Evolutionary conservation across 2,888 invertebrate genomes (phyloP).

Genomic region (Mimachlamys varia): DNA sequence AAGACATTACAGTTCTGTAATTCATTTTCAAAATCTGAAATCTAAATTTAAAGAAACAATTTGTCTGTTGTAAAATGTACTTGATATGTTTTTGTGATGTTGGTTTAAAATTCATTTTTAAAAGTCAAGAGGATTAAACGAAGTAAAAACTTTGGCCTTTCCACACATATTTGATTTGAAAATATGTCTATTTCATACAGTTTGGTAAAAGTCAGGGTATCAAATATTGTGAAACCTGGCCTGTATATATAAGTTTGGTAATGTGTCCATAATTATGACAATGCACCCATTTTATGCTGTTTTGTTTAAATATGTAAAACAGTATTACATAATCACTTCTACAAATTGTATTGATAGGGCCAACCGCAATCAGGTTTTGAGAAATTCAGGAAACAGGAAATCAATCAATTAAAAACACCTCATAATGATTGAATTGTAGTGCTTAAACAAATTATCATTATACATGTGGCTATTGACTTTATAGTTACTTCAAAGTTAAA

Average conservation of each 20-base stretch:
- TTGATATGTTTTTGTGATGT: not conserved
- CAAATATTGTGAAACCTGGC: too few species aligned
- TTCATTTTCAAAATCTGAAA: not conserved
- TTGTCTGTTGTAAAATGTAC: too few species aligned
- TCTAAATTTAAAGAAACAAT: not conserved
- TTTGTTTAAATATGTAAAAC: not conserved
- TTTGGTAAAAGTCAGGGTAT: too few species aligned
- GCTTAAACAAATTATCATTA: not conserved
- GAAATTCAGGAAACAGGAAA: not conserved
- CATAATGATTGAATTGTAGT: not conserved
- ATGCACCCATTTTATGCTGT: not conserved
- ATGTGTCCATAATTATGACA: not conserved
- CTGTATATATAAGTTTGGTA: too few species aligned
- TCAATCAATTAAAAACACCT: conserved; percentile 13
- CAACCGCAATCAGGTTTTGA: not conserved
- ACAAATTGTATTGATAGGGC: conserved; percentile 12
- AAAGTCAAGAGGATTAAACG: not conserved
- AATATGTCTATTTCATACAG: too few species aligned
- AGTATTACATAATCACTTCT: not conserved
- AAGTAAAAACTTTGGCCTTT: not conserved
- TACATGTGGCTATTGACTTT: not conserved
- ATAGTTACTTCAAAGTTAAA: not conserved
- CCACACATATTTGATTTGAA: not conserved
- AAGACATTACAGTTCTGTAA: not conserved
- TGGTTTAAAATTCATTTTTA: not conserved